These are phyloP conservation scores for Halictus ligatus DNA, from an alignment of 2,888 invertebrate species.

Conservation along the genomic window DNA sequence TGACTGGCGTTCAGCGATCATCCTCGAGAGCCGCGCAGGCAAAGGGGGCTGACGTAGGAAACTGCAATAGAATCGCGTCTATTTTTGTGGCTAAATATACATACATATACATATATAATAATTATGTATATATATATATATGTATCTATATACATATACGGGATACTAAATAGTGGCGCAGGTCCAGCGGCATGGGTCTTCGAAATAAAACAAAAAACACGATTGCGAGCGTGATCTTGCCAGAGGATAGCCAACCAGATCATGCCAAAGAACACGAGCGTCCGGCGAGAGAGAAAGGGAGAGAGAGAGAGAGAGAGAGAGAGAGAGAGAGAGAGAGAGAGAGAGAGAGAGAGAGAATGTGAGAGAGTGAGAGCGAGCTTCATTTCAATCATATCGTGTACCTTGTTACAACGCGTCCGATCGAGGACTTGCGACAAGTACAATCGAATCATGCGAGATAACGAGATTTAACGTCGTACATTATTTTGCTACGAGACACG, in stretches of 20 bases:
- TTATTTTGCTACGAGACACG: slow-evolving; percentile 75
- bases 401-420: slow-evolving; percentile 59
- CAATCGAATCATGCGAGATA: slow-evolving; percentile 67
- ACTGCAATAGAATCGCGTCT: slow-evolving; percentile 77
- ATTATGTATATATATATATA: slow-evolving; percentile 18
- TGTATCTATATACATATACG: slow-evolving; percentile 62
- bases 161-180: slow-evolving; percentile 66
- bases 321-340: slow-evolving; percentile 19
- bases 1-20: slow-evolving; percentile 48
- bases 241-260: slow-evolving; percentile 67
- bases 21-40: slow-evolving; percentile 56
- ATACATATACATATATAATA: slow-evolving; percentile 26
- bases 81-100: slow-evolving; percentile 78
- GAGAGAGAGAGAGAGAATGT: not conserved
- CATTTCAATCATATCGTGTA: slow-evolving; percentile 76
- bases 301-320: slow-evolving; percentile 26
- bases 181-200: slow-evolving; percentile 71
- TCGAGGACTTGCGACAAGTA: slow-evolving; percentile 67
- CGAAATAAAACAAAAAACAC: slow-evolving; percentile 48
- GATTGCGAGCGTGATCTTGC: slow-evolving; percentile 74
- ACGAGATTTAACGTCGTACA: slow-evolving; percentile 67
- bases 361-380: slow-evolving; percentile 57
- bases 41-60: slow-evolving; percentile 65
- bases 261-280: slow-evolving; percentile 72
- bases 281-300: slow-evolving; percentile 49